Evolutionary conservation across 30 jellyfish, hydroid and myxozoan species (phyloP), one percentile per base, ranked within the genome.

Genomic region (Aurelia aurita): DNA sequence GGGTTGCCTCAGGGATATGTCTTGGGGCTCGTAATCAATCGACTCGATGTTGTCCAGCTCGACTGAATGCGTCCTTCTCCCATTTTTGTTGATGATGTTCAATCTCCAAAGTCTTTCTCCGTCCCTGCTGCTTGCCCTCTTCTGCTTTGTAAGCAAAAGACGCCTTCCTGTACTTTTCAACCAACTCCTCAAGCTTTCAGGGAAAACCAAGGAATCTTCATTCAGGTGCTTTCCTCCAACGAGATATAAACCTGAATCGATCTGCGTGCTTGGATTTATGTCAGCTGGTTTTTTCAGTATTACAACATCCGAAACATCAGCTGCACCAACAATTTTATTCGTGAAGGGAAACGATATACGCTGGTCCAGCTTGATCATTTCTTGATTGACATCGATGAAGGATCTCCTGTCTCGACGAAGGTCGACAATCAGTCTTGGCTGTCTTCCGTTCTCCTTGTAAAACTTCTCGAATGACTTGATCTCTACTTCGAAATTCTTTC

Each of bases 21-120:
- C 87, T 11, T 47, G 16, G 16, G 87, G 76, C 75, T 74, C 87
- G 32, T 53, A 74, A 74, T 74, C 87, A 2, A 74, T 34, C 87
- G 61, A 74, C 60, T 74, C 87, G 18, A 74, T 21, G 39, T 74
- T 74, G 5, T 18, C 10, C 58, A 74, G 12, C 31, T 29, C 23
- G 2, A 28, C 23, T 20, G 29, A 12, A 64, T 74, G 87, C 4
- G 73, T 74, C 35, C 22, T 54, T 19, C n/a, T 20, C 18, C 60
- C 87, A 45, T 46, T 46, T 22, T 34, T n/a, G 16, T 74, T 32
- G 18, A 16, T 27, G 51, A 74, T 74, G 5, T 58, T n/a, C 59
- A 74, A 12, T n/a, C 18, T 28, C 87, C 87, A 74, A 7, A 13
- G 22, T 22, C 14, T 55, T 55, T 22, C 67, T 19, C 12, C 67